Evolutionary conservation across 2,113 vertebrate species (phyloP), one percentile per base, ranked within the genome.

Genomic region (Alaudala cheleensis): DNA sequence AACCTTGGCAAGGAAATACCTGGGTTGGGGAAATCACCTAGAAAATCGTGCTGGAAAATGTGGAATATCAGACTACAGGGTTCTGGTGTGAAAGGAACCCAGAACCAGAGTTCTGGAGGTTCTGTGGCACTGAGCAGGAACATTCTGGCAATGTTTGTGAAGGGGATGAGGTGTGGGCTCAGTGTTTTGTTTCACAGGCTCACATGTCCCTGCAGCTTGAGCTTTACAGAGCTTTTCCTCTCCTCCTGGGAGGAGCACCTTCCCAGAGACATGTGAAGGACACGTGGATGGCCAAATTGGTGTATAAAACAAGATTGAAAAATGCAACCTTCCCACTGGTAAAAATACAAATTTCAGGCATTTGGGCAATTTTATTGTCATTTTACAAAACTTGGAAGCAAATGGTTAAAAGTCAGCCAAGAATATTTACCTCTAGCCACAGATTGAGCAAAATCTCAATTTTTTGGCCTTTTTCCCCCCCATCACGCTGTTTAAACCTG

Each of bases 1-100:
- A 11, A 23, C 7, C 42, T 56, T 31, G n/a, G 37, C 37, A 60
- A 79, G 56, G 26, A 67, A 61, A 40, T 5, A 9, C 8, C 42
- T 33, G 21, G 24, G 25, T 77, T 81, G 61, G 33, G 54, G 12
- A 58, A 77, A 58, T 67, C 3, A 51, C 17, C 45, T 33, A 4
- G 26, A 37, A 58, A 76, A 66, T 31, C 51, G 21, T 69, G 45
- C 61, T 79, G 11, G 13, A 57, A 26, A 39, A 28, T 25, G 26
- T 33, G 20, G 6, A 5, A 10, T 26, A 1, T 47, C 28, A 14
- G 6, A 9, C 21, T n/a, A 2, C 0, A 1, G 69, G 47, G 24
- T 39, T 57, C 23, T 64, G 57, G 28, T 70, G 16, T 26, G 39
- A 73, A 81, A 33, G 17, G 50, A 86, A 29, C 7, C 18, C 39